These are phyloP conservation scores for Cylas formicarius DNA, from an alignment of 1,140 invertebrate genomes.

Conservation along the genomic window DNA sequence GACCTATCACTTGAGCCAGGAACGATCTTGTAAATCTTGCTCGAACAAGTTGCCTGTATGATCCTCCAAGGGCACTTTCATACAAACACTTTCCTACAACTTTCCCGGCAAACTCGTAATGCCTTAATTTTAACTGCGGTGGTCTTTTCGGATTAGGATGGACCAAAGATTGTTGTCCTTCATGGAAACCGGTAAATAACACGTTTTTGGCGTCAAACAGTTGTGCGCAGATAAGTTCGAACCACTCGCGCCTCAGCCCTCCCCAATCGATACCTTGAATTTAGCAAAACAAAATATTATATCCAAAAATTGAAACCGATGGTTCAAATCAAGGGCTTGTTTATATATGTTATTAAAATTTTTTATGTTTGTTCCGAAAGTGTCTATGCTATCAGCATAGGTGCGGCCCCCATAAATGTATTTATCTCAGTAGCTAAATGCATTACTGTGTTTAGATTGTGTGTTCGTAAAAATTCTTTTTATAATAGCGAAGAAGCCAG, in stretches of 20 bases:
- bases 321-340: too few relatives aligned
- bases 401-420: too few relatives aligned
- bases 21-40: constrained; percentile 89
- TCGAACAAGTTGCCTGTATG: constrained; percentile 81
- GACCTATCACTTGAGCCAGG: constrained; percentile 86
- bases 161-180: constrained; percentile 77
- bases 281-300: not conserved
- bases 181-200: constrained; percentile 78
- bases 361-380: too few relatives aligned
- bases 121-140: constrained; percentile 70
- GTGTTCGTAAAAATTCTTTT: too few relatives aligned
- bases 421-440: too few relatives aligned
- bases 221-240: constrained; percentile 78
- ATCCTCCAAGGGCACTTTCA: constrained; percentile 81
- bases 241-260: constrained; percentile 87
- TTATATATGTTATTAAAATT: too few relatives aligned
- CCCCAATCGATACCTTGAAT: constrained; percentile 84
- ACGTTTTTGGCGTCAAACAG: constrained; percentile 79
- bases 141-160: constrained; percentile 78
- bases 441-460: too few relatives aligned
- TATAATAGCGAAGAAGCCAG: too few relatives aligned
- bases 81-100: constrained; percentile 91
- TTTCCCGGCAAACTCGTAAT: constrained; percentile 90
- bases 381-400: too few relatives aligned
- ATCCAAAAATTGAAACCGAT: not conserved